Evolutionary conservation across 2,113 vertebrate genomes (phyloP).

Genomic region (Climacteris rufus): DNA sequence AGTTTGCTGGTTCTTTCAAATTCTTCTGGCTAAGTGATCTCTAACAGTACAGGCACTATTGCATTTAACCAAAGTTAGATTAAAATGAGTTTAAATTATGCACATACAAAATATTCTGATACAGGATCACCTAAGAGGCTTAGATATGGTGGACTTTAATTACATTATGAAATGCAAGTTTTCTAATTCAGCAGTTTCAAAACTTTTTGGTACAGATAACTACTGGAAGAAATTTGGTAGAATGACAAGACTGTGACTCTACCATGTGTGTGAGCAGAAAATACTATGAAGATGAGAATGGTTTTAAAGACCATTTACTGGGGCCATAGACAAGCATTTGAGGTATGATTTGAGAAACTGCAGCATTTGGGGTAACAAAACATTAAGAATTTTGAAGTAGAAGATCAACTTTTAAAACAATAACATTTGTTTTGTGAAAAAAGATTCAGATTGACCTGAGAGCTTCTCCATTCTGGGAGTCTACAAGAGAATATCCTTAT

Average conservation of each 20-base stretch:
- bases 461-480: background rate
- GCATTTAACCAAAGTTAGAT: background rate
- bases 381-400: background rate
- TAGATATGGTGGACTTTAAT: background rate
- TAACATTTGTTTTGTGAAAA: rapidly evolving
- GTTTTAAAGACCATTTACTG: background rate
- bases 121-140: background rate
- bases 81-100: background rate
- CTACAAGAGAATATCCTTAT: background rate
- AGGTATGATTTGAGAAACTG: background rate
- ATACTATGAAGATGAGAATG: background rate
- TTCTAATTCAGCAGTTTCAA: background rate
- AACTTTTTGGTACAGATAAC: background rate
- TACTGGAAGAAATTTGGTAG: background rate
- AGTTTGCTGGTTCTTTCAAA: background rate
- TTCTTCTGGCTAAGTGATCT: background rate
- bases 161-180: background rate
- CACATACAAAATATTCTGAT: background rate
- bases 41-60: background rate
- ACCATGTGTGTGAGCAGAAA: background rate
- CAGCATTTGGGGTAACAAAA: background rate
- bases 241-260: background rate
- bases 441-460: background rate
- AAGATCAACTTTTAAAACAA: background rate
- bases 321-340: background rate